Conservation (phyloP, 2,888 invertebrate genomes). For the Laothoe populi region DNA sequence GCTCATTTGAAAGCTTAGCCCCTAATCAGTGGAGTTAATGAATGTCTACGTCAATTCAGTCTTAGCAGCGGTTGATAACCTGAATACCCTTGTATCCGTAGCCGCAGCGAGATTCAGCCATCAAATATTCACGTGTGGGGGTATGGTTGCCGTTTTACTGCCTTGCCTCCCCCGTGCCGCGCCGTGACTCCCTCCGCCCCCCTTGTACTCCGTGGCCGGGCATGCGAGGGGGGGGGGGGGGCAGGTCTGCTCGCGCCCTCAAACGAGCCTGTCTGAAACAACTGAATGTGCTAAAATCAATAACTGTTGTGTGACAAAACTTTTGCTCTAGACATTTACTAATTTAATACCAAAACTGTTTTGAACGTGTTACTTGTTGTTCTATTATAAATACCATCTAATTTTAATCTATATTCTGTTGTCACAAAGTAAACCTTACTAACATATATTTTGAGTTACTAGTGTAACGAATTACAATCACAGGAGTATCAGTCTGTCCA, state of each 20-base stretch:
- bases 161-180: slow-evolving; percentile 47
- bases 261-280: slow-evolving; percentile 73
- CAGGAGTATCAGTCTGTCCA: too few relatives aligned
- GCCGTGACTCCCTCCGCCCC: slow-evolving; percentile 36
- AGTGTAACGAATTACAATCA: too few relatives aligned
- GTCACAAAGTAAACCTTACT: too few relatives aligned
- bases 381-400: not conserved
- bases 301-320: slow-evolving; percentile 76
- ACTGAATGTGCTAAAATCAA: slow-evolving; percentile 82
- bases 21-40: slow-evolving; percentile 52
- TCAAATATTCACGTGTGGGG: slow-evolving; percentile 83
- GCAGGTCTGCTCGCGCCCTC: slow-evolving; percentile 54
- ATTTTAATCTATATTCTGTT: too few relatives aligned
- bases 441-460: too few relatives aligned
- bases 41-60: slow-evolving; percentile 49
- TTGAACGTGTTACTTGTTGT: not conserved
- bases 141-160: slow-evolving; percentile 78
- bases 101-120: slow-evolving; percentile 77
- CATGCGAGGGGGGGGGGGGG: slow-evolving; percentile 32
- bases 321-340: slow-evolving; percentile 48
- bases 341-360: slow-evolving; percentile 8
- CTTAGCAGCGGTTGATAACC: slow-evolving; percentile 52
- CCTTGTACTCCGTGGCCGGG: slow-evolving; percentile 43
- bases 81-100: slow-evolving; percentile 59
- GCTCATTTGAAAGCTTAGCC: slow-evolving; percentile 47